These are phyloP conservation scores for Lamproptera curius DNA, from an alignment of 2,888 invertebrate genomes.

Conservation along the genomic window DNA sequence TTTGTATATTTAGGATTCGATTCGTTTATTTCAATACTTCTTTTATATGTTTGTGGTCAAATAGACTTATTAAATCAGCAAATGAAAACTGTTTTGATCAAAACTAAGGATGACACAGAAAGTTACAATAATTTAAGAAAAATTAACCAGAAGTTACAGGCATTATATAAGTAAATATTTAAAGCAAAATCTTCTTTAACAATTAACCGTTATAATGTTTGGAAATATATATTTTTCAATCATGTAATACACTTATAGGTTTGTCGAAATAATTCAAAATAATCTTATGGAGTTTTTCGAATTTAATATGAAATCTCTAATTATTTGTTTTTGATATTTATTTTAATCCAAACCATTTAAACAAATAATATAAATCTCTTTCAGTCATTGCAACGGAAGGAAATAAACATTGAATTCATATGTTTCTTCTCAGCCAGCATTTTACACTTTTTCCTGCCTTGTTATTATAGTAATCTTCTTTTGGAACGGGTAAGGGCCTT, in stretches of 20 bases:
- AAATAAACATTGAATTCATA: too few species aligned
- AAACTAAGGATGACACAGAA: conserved; percentile 29
- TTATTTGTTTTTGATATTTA: too few species aligned
- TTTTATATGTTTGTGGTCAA: conserved; percentile 56
- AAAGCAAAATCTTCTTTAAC: background rate
- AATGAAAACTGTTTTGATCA: conserved; percentile 37
- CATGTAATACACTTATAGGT: conserved; percentile 35
- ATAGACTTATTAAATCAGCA: conserved; percentile 45
- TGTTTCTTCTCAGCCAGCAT: too few species aligned
- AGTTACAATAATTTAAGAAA: conserved; percentile 37
- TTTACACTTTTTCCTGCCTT: too few species aligned
- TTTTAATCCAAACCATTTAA: too few species aligned
- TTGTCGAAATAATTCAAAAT: conserved; percentile 35
- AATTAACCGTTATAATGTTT: background rate
- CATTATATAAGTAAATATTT: conserved; percentile 42
- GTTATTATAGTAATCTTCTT: too few species aligned
- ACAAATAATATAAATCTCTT: too few species aligned
- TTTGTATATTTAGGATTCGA: conserved; percentile 53
- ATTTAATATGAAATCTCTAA: too few species aligned
- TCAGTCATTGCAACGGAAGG: too few species aligned
- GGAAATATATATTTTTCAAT: background rate
- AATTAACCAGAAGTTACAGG: conserved; percentile 46
- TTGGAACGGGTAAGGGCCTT: too few species aligned
- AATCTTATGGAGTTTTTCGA: conserved; percentile 48
- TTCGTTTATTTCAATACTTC: conserved; percentile 55